These are phyloP conservation scores for Desmodus rotundus DNA, from an alignment of 2,113 vertebrate genomes.

Conservation along the genomic window DNA sequence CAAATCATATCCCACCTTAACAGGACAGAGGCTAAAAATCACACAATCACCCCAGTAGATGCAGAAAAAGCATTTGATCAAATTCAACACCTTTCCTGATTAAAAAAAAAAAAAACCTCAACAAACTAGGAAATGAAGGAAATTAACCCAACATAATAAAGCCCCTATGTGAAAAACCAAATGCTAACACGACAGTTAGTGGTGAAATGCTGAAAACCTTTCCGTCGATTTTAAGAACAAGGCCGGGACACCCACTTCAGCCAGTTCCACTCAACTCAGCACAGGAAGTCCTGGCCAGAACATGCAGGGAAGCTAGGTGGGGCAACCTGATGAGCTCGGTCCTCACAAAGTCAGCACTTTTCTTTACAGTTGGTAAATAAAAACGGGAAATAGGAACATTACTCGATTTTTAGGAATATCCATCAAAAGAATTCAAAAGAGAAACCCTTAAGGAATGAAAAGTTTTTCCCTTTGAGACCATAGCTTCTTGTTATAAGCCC, in stretches of 20 bases:
- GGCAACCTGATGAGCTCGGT: background rate
- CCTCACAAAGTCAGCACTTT: background rate
- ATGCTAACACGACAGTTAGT: background rate
- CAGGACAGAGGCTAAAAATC: background rate
- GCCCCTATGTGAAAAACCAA: background rate
- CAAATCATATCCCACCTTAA: background rate
- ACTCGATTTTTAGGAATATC: background rate
- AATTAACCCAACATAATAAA: background rate
- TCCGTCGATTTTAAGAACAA: background rate
- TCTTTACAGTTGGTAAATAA: background rate
- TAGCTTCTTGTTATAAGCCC: background rate
- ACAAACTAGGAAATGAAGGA: background rate
- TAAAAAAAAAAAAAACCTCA: background rate
- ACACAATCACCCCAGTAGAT: background rate
- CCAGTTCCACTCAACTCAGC: background rate
- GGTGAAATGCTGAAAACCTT: background rate
- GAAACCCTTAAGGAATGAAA: background rate
- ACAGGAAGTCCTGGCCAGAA: background rate
- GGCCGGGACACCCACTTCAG: background rate
- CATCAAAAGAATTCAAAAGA: background rate
- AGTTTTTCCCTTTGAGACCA: background rate
- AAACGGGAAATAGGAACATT: background rate
- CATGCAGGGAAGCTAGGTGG: background rate
- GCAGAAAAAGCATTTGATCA: background rate
- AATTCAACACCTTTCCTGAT: background rate